Evolutionary conservation across 1,140 invertebrate genomes (phyloP).

Genomic region (Bombus sylvicola): DNA sequence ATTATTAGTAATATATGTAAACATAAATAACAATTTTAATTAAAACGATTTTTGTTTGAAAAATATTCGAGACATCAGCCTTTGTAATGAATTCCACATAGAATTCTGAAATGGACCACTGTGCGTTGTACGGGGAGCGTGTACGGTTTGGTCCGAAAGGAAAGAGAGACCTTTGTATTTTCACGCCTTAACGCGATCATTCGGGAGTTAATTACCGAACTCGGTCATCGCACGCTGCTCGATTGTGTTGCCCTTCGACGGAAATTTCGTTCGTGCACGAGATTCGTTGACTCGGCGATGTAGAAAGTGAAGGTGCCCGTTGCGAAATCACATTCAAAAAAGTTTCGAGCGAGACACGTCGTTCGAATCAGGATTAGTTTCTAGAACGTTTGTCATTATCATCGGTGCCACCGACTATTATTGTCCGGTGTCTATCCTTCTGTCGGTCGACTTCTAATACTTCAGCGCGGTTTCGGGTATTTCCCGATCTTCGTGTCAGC

Average conservation of each 20-base stretch:
- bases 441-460: not conserved
- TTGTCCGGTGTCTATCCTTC: not conserved
- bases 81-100: too few species aligned
- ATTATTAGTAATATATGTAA: too few species aligned
- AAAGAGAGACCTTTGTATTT: slow-evolving; percentile 59
- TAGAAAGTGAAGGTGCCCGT: not conserved
- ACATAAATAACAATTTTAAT: too few species aligned
- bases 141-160: slow-evolving; percentile 18
- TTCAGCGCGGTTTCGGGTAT: not conserved
- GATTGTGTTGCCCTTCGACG: slow-evolving; percentile 47
- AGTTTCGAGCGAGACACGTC: not conserved
- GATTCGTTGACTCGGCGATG: slow-evolving; percentile 37
- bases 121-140: not conserved
- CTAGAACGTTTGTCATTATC: not conserved
- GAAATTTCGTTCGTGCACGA: slow-evolving; percentile 50
- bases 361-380: not conserved
- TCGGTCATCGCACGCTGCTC: slow-evolving; percentile 48
- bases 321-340: slow-evolving; percentile 27
- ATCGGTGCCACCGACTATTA: not conserved
- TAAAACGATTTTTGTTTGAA: too few species aligned
- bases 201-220: slow-evolving; percentile 66
- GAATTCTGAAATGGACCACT: too few species aligned
- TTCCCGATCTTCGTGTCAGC: not conserved
- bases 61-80: too few species aligned
- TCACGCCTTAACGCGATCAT: slow-evolving; percentile 70